Evolutionary conservation across 2,888 invertebrate genomes (phyloP), one percentile per base, ranked within the genome.

Genomic region (Punctoribates punctum): DNA sequence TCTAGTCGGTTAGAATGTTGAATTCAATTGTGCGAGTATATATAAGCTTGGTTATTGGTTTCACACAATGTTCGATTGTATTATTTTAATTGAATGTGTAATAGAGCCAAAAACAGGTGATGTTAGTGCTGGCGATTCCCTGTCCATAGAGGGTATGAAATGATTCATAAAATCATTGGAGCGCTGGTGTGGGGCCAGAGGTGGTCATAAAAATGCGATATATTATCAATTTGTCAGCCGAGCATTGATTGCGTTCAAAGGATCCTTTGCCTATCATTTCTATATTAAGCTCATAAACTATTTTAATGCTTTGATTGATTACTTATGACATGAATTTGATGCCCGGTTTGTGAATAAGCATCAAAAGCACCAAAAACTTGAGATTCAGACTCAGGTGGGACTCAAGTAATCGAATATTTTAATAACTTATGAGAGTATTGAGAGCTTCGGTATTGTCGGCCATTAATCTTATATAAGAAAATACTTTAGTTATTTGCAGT

Each of bases 251-350:
- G 65, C 65, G 29, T n/a, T n/a, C n/a, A 65, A 65, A 65, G 34
- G 65, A 65, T 65, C 65, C 29, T 8, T 27, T 17, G n/a, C 34
- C 65, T 65, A 65, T 65, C 65, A 65, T 9, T 65, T 27, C 27
- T 29, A 34, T 29, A 65, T 29, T 65, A 65, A 65, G 65, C 65
- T 27, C 65, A 17, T 65, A 65, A 65, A 65, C 5, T 65, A 65
- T 65, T 65, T 65, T 65, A 65, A 65, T 65, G 17, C 65, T 27
- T 65, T 65, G 65, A 65, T 65, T 65, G 65, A 65, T 65, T 65
- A n/a, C 65, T 65, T 65, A 65, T 65, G 65, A 65, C 65, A 29
- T 65, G n/a, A 65, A 29, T 65, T 27, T 65, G 65, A 65, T 25
- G 57, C 65, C 65, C 42, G 20, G 60, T 60, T 20, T 27, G 60